phyloP scores from a whole-genome alignment of 2,888 invertebrate genomes.

The Pediacus dermestoides region DNA sequence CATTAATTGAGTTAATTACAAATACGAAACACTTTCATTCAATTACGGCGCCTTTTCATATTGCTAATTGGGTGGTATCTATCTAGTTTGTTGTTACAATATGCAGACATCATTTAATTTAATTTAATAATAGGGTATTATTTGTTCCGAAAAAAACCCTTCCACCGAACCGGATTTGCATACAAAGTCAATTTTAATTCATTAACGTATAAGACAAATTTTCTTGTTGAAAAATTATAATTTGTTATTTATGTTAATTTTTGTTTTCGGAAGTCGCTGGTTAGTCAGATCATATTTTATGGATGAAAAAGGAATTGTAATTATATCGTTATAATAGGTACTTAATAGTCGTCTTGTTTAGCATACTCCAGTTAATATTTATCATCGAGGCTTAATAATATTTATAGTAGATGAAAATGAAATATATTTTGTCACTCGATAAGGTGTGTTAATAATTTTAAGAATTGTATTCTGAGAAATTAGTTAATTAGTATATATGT shows the following conservation, averaged over 20 bases:
- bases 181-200: conserved; percentile 2
- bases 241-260: background rate
- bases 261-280: too few species aligned
- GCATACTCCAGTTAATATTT: too few species aligned
- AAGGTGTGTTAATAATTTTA: too few species aligned
- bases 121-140: conserved; percentile 13
- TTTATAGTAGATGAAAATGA: too few species aligned
- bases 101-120: conserved; percentile 19
- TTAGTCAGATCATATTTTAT: too few species aligned
- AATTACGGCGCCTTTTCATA: conserved; percentile 20
- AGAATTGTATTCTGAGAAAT: too few species aligned
- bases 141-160: background rate
- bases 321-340: too few species aligned
- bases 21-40: conserved; percentile 24
- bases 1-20: conserved; percentile 23
- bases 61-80: conserved; percentile 20
- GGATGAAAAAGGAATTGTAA: background rate
- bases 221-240: conserved; percentile 5
- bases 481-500: too few species aligned
- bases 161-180: conserved; percentile 1
- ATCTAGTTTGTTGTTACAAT: conserved; percentile 17
- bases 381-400: too few species aligned
- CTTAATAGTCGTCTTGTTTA: too few species aligned
- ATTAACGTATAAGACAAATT: conserved; percentile 7
- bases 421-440: too few species aligned